A percentile compares a stretch with the other conserved stretches of the same genome.
phyloP scores from a whole-genome alignment of 2,113 vertebrate species.

The Otocyon megalotis region DNA sequence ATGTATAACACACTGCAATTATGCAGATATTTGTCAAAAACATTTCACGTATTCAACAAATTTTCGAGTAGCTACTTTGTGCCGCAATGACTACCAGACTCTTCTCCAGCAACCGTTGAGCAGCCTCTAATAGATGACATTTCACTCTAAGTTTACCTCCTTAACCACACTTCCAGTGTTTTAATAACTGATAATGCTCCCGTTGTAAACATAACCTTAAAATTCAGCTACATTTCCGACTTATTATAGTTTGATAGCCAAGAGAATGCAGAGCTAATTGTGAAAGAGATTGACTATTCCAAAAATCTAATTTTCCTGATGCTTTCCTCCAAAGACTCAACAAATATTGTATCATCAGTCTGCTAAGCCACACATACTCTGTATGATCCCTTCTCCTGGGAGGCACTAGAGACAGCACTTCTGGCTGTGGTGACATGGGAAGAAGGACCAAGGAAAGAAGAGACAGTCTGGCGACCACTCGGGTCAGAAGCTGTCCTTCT shows the following conservation, averaged over 20 bases:
- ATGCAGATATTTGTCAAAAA: conserved; percentile 30
- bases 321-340: not conserved
- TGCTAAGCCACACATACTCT: not conserved
- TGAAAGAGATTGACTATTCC: not conserved
- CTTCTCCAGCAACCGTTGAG: not conserved
- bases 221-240: not conserved
- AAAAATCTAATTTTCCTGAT: conserved; percentile 36
- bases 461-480: not conserved
- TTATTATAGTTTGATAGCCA: not conserved
- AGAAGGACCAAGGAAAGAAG: not conserved
- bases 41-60: conserved; percentile 53
- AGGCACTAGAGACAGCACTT: not conserved
- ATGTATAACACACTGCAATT: not conserved
- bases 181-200: not conserved
- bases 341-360: not conserved
- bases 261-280: not conserved
- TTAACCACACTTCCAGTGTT: not conserved
- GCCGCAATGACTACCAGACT: conserved; percentile 12
- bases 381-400: not conserved
- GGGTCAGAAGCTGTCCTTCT: not conserved
- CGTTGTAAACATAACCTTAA: not conserved
- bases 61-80: not conserved
- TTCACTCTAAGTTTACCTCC: not conserved
- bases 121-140: not conserved
- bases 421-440: not conserved